Evolutionary conservation across 2,797 vertebrate genomes (phyloP), one percentile per base, ranked within the genome.

Genomic region (Chaetodon trifasciatus): DNA sequence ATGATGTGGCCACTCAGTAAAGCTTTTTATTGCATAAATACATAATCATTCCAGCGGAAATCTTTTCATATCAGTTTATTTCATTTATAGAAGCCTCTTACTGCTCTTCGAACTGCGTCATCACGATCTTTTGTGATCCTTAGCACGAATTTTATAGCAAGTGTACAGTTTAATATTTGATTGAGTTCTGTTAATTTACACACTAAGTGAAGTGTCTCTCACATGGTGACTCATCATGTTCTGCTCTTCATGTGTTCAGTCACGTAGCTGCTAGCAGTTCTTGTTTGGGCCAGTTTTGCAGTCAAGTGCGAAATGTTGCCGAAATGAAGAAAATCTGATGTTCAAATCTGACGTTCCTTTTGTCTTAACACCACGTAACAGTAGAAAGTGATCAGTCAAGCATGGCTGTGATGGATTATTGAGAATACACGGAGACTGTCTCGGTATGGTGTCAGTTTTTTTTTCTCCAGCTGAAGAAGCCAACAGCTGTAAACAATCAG

Each of bases 401-500:
- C 17, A 1, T 3, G 10, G 28, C 58, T 32, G 58, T 11, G 32
- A 24, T 13, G 19, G 7, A 28, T 40, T 37, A 42, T 58, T 12
- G 21, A 16, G 6, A 12, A 15, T 40, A 28, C 42, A 50, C 4
- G 9, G 11, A 5, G 57, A 64, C 16, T 28, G 40, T 67, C 46
- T 68, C 8, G 44, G 52, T 50, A 40, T 24, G 10, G 28, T 73
- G 58, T 78, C 24, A 39, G 2, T 23, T 17, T 58, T 70, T 15
- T 28, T 53, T 28, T 39, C 35, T 74, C 3, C 21, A 68, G 10
- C 47, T 1, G 2, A 80, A 37, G 39, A 24, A 40, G 39, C 42
- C 3, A 53, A 63, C 79, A 79, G 50, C 86, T 87, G 76, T 35
- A 32, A 71, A 50, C 70, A 70, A 79, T 79, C 70, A 79, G 46